Conservation (phyloP, 2,888 invertebrate genomes). For the Chaitophorus viminalis region DNA sequence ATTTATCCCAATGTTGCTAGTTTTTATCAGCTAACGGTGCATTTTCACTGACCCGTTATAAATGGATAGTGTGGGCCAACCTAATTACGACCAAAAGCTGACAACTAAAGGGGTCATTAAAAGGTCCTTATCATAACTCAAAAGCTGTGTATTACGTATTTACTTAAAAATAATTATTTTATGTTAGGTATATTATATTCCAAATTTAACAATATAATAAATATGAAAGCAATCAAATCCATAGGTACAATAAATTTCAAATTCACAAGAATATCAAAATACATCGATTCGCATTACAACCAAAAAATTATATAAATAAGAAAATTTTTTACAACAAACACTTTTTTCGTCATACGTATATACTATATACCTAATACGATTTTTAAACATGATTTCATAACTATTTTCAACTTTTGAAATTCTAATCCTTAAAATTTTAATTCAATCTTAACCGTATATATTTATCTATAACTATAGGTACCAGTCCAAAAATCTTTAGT, state of each 20-base stretch:
- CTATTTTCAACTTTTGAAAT: too few species aligned
- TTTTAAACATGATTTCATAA: too few species aligned
- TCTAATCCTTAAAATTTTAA: too few species aligned
- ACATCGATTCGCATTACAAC: not conserved
- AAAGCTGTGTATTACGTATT: too few species aligned
- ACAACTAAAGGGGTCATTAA: constrained; percentile 4
- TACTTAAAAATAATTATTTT: too few species aligned
- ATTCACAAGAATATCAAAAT: not conserved
- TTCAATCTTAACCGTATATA: not conserved
- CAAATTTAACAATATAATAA: not conserved
- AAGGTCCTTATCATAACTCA: not conserved
- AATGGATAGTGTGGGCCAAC: not conserved
- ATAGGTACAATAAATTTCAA: not conserved
- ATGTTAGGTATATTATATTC: not conserved
- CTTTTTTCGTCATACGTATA: not conserved
- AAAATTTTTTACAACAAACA: not conserved
- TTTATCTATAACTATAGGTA: too few species aligned
- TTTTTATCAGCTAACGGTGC: not conserved
- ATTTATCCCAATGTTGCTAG: not conserved
- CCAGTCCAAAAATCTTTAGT: too few species aligned
- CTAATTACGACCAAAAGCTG: constrained; percentile 3
- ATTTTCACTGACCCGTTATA: not conserved
- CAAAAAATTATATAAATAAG: not conserved
- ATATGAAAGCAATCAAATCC: not conserved
- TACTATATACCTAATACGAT: too few species aligned